A percentile compares a stretch with the other conserved stretches of the same genome.
Evolutionary conservation across 2,797 vertebrate genomes (phyloP).

Genomic region (Chelonia mydas): DNA sequence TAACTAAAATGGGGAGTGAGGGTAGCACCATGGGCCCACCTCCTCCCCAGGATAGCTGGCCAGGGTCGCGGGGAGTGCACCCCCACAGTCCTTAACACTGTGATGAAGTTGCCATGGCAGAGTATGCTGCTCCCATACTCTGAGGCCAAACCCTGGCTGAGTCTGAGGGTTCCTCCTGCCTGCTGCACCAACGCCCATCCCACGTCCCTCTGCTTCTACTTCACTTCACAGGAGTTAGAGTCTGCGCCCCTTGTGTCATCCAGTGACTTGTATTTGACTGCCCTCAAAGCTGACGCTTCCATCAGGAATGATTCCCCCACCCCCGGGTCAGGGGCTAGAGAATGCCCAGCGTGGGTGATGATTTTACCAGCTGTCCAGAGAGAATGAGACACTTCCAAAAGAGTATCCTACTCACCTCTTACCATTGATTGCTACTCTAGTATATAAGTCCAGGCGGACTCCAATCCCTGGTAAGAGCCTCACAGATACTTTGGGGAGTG

Average conservation of each 20-base stretch:
- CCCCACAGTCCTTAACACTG: background rate
- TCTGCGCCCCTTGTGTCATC: background rate
- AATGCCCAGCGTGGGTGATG: fast-evolving
- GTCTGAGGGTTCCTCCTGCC: too few relatives aligned
- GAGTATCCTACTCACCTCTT: background rate
- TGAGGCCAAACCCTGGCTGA: background rate
- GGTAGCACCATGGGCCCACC: too few relatives aligned
- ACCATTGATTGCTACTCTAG: conserved; percentile 59
- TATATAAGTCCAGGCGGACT: conserved; percentile 65
- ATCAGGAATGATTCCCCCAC: too few relatives aligned
- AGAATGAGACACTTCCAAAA: too few relatives aligned
- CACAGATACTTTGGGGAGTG: conserved; percentile 68
- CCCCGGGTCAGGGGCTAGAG: background rate
- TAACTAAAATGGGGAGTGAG: too few relatives aligned
- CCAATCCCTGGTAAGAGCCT: conserved; percentile 70
- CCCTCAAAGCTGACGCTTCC: background rate
- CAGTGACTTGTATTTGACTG: background rate
- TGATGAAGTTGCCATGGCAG: background rate
- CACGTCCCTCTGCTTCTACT: background rate
- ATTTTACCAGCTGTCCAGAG: background rate
- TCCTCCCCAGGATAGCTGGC: too few relatives aligned
- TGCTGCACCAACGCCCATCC: background rate
- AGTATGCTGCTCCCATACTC: too few relatives aligned
- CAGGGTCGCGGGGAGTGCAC: too few relatives aligned
- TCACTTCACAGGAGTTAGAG: background rate